Percentiles rank a stretch among this genome's conserved stretches.
Conservation (phyloP, 2,888 invertebrate species). For the Pelosia muscerda region DNA sequence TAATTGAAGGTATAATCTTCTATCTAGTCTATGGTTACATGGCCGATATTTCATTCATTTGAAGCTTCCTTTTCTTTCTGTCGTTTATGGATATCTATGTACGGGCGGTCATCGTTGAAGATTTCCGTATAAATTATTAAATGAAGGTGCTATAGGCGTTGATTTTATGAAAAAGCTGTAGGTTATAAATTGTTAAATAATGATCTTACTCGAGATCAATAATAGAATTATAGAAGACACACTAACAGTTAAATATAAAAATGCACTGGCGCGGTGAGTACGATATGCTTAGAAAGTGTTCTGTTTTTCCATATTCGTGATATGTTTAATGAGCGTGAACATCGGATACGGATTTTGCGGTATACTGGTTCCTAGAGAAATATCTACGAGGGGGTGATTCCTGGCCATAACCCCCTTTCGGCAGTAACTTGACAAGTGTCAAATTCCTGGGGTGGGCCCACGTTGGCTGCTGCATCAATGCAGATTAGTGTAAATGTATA, state of each 20-base stretch:
- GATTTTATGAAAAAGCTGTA: constrained; percentile 85
- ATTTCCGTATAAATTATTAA: constrained; percentile 83
- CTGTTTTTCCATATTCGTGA: constrained; percentile 75
- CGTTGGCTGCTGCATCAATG: constrained; percentile 72
- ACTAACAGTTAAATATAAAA: constrained; percentile 97
- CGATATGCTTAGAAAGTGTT: constrained; percentile 85
- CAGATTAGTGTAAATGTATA: constrained; percentile 47
- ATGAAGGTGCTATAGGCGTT: constrained; percentile 87
- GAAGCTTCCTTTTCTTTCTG: constrained; percentile 79
- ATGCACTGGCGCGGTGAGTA: constrained; percentile 98
- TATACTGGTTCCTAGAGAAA: constrained; percentile 45
- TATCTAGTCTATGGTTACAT: constrained; percentile 77
- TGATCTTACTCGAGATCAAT: constrained; percentile 99
- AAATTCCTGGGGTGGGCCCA: constrained; percentile 84
- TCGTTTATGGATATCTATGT: constrained; percentile 78
- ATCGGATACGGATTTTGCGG: constrained; percentile 46
- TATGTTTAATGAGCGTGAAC: constrained; percentile 63
- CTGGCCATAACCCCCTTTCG: constrained; percentile 77
- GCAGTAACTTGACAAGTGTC: constrained; percentile 81
- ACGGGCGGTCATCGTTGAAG: constrained; percentile 82
- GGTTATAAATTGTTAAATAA: constrained; percentile 88
- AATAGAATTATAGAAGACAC: constrained; percentile 99
- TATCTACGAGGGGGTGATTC: constrained; percentile 59
- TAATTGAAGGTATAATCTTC: constrained; percentile 48
- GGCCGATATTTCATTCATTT: constrained; percentile 79